phyloP scores from a whole-genome alignment of 2,113 vertebrate genomes.

The Emydocephalus ijimae region DNA sequence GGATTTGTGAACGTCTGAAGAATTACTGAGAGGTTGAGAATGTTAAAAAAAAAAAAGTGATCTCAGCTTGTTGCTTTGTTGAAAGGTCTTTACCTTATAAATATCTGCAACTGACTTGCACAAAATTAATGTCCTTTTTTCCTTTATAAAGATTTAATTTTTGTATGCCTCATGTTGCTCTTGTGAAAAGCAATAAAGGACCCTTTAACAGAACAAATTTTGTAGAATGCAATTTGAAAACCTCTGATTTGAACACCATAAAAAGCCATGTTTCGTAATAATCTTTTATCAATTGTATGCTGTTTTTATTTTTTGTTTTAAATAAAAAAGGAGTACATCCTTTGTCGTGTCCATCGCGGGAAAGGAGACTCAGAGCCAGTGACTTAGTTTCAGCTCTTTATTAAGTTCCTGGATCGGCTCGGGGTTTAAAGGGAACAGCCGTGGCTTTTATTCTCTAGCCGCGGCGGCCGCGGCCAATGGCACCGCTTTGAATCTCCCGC shows the following conservation, averaged over 20 bases:
- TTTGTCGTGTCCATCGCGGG: background rate
- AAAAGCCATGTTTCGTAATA: background rate
- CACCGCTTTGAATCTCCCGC: no score
- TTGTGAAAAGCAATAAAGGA: background rate
- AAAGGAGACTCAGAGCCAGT: no score
- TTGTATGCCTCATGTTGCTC: background rate
- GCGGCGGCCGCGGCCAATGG: no score
- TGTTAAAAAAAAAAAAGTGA: background rate
- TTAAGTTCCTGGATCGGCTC: no score
- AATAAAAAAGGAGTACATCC: background rate
- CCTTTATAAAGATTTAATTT: background rate
- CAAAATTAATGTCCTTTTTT: background rate
- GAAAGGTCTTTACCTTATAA: background rate
- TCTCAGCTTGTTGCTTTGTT: background rate
- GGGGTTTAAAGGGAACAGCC: no score
- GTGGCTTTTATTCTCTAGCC: no score
- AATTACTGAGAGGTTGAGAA: background rate
- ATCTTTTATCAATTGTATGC: background rate
- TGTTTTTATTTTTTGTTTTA: background rate
- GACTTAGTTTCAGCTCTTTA: no score
- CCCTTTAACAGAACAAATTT: background rate
- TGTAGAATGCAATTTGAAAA: background rate
- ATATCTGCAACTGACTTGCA: background rate
- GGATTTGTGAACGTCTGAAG: background rate
- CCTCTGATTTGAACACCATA: background rate